Evolutionary conservation across 2,888 invertebrate genomes (phyloP), one percentile per base, ranked within the genome.

Genomic region (Eristalis pertinax): DNA sequence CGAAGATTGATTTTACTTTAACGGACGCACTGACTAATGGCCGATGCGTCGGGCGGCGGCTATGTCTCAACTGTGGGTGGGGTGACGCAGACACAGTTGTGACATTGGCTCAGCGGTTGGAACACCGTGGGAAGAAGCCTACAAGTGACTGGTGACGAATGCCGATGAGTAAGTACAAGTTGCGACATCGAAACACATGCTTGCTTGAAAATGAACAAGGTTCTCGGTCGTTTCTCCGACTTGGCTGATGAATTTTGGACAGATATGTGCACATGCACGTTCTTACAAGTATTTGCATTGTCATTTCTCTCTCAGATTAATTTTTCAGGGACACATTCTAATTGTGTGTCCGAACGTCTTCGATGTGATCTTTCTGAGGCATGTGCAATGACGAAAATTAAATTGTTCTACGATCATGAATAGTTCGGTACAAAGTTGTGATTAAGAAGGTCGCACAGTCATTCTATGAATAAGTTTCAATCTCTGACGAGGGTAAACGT

Each of bases 21-120:
- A 70, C 50, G 63, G 13, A 32, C 67, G 62, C 11, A 41, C 63
- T 74, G 73, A 74, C 78, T 78, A 84, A 84, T 74, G 50, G 26
- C 15, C 24, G 60, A 26, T 13, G 56, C 56, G 22, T 10, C 56
- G 22, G 56, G 56, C 8, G n/a, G 22, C 7, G 56, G 22, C 19
- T 10, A 5, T 56, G 26, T n/a, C 24, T 29, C 24, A 29, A 60
- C 26, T 60, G 60, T 60, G 60, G 60, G 60, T 64, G 64, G 64
- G 19, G 64, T 50, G 50, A 50, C 19, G 19, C 50, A 50, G 64
- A 19, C 38, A 19, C 64, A 64, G 15, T 58, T 64, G 64, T 15
- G 64, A 64, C 32, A 64, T 7, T 32, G 64, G 64, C 24, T 60
- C 32, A 50, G 1, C 50, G 1, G 50, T 19, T 50, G n/a, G 50